Percentiles rank a stretch among this genome's conserved stretches.
phyloP scores from a whole-genome alignment of 2,888 invertebrate genomes.

The Melanophora roralis region DNA sequence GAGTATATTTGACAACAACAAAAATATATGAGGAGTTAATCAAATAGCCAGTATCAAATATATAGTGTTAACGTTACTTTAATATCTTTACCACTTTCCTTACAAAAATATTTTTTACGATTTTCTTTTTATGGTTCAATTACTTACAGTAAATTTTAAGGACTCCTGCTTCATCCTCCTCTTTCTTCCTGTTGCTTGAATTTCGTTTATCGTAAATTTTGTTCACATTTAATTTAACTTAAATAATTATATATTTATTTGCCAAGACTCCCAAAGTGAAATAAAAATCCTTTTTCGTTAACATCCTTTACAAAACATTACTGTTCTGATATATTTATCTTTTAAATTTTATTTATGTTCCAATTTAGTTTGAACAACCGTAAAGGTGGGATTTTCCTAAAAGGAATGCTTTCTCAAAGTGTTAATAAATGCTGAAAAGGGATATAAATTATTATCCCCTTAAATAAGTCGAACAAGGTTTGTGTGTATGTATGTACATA shows the following conservation, averaged over 20 bases:
- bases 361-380: background rate
- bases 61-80: too few species aligned
- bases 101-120: too few species aligned
- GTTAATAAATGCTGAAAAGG: background rate
- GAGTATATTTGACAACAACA: too few species aligned
- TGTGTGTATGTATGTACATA: too few species aligned
- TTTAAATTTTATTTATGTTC: background rate
- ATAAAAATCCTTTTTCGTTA: background rate
- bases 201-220: conserved; percentile 5
- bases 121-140: too few species aligned
- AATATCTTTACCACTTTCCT: too few species aligned
- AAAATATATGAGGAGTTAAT: too few species aligned
- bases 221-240: conserved; percentile 30
- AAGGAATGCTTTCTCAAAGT: background rate
- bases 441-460: background rate
- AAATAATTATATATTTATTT: conserved; percentile 21
- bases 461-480: too few species aligned
- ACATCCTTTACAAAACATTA: background rate
- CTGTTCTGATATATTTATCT: conserved; percentile 16
- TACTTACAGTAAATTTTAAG: background rate
- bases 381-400: background rate
- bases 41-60: too few species aligned
- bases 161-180: background rate
- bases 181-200: background rate
- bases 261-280: background rate